Conservation (phyloP, 2,113 vertebrate species). For the Agelaius tricolor region DNA sequence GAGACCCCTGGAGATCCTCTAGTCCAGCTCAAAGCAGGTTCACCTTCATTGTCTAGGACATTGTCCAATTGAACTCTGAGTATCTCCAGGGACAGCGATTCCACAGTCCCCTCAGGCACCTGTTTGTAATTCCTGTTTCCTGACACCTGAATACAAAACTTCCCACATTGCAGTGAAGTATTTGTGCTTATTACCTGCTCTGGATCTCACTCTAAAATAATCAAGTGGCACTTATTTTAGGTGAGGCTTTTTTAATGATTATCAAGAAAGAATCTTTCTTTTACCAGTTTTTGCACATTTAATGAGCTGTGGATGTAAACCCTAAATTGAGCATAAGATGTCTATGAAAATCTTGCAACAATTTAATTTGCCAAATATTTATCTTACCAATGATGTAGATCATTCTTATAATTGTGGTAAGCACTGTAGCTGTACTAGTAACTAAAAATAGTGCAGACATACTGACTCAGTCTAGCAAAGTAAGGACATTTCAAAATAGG, state of each 20-base stretch:
- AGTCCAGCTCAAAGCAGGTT: neutral
- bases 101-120: neutral
- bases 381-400: neutral
- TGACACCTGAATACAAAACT: neutral
- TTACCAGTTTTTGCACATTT: neutral
- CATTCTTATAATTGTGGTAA: neutral
- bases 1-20: neutral
- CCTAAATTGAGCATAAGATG: neutral
- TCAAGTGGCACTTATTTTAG: neutral
- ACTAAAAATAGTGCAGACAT: neutral
- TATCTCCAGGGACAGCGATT: accelerated
- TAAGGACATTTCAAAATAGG: neutral
- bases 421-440: neutral
- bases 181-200: neutral
- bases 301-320: slow-evolving; percentile 23
- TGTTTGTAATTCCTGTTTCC: neutral
- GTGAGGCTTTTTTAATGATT: neutral
- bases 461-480: neutral
- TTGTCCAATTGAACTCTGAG: neutral
- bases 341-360: neutral
- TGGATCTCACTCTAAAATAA: neutral
- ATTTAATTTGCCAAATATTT: slow-evolving; percentile 42
- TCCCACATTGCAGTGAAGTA: neutral
- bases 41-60: neutral
- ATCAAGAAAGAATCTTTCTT: neutral